phyloP scores from a whole-genome alignment of 30 jellyfish, hydroid and myxozoan species.

The Cassiopea andromeda region DNA sequence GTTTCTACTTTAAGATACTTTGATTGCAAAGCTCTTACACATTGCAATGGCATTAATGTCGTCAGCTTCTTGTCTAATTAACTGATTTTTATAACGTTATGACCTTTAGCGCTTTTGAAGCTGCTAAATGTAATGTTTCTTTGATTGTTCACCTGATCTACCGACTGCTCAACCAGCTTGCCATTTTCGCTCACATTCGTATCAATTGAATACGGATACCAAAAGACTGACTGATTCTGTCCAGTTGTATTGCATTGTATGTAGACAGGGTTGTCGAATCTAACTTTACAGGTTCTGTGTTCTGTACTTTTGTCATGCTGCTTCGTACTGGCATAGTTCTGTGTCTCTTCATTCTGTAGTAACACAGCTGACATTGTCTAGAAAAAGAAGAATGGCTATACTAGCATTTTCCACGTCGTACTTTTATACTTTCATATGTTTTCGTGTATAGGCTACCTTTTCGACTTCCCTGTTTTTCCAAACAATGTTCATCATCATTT shows the following conservation, averaged over 20 bases:
- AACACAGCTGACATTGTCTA: constrained; percentile 18
- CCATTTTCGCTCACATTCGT: constrained; percentile 8
- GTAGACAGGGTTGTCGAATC: constrained; percentile 58
- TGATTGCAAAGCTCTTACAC: too few relatives aligned
- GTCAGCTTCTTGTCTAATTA: too few relatives aligned
- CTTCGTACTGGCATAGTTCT: background rate
- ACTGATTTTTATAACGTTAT: background rate
- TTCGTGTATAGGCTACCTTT: too few relatives aligned
- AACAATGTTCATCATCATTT: background rate
- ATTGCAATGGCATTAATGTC: too few relatives aligned
- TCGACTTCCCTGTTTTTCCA: background rate
- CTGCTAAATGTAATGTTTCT: constrained; percentile 25
- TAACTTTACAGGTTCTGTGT: constrained; percentile 1
- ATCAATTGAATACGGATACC: constrained; percentile 63
- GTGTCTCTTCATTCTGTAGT: background rate
- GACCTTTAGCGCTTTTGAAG: constrained; percentile 15
- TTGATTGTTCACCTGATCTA: background rate
- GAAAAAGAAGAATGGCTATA: background rate
- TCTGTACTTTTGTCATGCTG: background rate
- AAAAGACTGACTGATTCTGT: constrained; percentile 28
- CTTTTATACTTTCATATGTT: too few relatives aligned
- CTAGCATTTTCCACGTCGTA: background rate
- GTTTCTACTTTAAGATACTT: too few relatives aligned
- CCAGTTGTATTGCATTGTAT: constrained; percentile 32
- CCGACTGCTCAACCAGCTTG: background rate